Evolutionary conservation across 1,140 invertebrate species (phyloP), one percentile per base, ranked within the genome.

Genomic region (Sarcophaga bullata): DNA sequence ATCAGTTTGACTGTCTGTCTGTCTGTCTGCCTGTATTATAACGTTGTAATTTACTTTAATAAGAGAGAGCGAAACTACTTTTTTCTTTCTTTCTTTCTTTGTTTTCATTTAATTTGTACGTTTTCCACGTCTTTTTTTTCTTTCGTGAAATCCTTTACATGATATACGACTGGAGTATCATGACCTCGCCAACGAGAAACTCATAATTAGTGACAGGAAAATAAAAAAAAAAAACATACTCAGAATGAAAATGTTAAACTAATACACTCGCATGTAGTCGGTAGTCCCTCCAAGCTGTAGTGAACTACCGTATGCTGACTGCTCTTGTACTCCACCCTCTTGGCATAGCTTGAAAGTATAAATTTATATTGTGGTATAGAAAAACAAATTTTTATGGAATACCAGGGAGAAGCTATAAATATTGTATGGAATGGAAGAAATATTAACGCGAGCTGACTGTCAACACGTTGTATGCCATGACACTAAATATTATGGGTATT

Each of bases 111-210:
- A 1, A 37, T 37, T 37, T 37, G 25, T 37, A 37, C 25, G 25
- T 37, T 37, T 37, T 37, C 25, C 25, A 37, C 4, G 25, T 2
- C 25, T 37, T 37, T 37, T 37, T 37, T 37, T 37, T 37, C 25
- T 37, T 37, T 37, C 4, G 1, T 37, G 25, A 37, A 37, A 37
- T 37, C 25, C 25, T 37, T 37, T 37, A n/a, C n/a, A n/a, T 68
- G 62, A 68, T 19, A 68, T 68, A 68, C 62, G n/a, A 68, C 62
- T 68, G 17, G 25, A 37, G 25, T 68, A 19, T 68, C 62, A 68
- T 68, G 62, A 68, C 62, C 62, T 68, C 62, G 62, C 19, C 62
- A 68, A 68, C 62, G 19, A 68, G 62, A 68, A 68, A 68, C 62
- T 68, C 62, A 68, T 68, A 68, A 68, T 68, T 68, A 68, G 62